Conservation (phyloP, 1,140 invertebrate species). For the Rhopalosiphum padi region DNA sequence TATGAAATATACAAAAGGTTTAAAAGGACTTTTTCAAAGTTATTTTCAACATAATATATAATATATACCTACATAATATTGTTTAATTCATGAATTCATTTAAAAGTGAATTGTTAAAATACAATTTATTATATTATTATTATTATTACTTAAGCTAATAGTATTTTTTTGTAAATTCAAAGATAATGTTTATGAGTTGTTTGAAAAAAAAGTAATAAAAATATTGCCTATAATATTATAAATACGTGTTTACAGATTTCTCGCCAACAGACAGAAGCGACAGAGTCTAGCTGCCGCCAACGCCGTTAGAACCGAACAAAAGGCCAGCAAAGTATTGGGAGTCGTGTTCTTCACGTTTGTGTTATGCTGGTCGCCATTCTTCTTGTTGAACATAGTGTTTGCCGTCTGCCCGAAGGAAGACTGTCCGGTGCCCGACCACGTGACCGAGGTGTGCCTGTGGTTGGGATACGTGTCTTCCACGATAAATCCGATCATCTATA, state of each 20-base stretch:
- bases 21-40: too few species aligned
- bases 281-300: slow-evolving; percentile 76
- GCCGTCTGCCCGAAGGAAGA: slow-evolving; percentile 72
- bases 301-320: slow-evolving; percentile 82
- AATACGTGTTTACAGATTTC: slow-evolving; percentile 59
- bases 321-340: slow-evolving; percentile 81
- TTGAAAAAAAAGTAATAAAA: background rate
- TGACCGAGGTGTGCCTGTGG: slow-evolving; percentile 83
- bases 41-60: too few species aligned
- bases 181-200: background rate
- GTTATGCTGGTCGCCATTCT: slow-evolving; percentile 90
- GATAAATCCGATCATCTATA: slow-evolving; percentile 87
- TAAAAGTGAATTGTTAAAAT: background rate
- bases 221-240: background rate
- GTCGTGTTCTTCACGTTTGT: slow-evolving; percentile 91
- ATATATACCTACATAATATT: too few species aligned
- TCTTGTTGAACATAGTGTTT: slow-evolving; percentile 83
- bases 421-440: slow-evolving; percentile 74
- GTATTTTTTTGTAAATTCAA: background rate
- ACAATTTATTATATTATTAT: background rate
- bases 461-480: slow-evolving; percentile 88
- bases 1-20: too few species aligned
- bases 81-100: background rate
- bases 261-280: slow-evolving; percentile 62
- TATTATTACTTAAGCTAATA: background rate